phyloP scores from a whole-genome alignment of 2,797 vertebrate genomes.

The Bradypodion ventrale region DNA sequence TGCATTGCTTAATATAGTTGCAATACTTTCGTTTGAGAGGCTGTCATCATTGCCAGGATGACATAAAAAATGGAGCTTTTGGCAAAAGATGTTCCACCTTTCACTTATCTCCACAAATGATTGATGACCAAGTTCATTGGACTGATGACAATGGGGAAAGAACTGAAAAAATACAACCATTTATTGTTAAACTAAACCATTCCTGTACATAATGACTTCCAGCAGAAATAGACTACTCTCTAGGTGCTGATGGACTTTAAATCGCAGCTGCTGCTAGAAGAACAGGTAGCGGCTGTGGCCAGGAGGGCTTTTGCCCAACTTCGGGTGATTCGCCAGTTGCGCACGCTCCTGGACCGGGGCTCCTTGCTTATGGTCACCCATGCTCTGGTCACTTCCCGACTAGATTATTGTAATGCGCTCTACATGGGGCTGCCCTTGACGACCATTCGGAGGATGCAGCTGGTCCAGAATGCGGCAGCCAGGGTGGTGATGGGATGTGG shows the following conservation, averaged over 20 bases:
- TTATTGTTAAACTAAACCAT: background rate
- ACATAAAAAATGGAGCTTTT: background rate
- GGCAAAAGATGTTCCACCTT: constrained; percentile 24
- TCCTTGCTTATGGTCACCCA: no score
- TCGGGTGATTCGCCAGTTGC: no score
- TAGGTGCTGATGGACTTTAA: background rate
- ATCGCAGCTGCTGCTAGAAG: no score
- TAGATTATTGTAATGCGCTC: no score
- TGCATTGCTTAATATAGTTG: constrained; percentile 25
- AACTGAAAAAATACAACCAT: background rate
- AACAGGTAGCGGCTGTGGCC: no score
- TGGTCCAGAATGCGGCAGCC: no score
- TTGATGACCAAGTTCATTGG: constrained; percentile 22
- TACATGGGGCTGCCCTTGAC: no score
- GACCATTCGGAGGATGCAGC: no score
- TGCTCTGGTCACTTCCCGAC: no score
- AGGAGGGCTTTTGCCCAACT: no score
- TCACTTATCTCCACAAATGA: constrained; percentile 21
- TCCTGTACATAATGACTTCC: background rate
- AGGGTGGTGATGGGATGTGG: no score
- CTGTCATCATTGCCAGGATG: background rate
- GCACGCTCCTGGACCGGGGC: no score
- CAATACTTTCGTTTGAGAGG: constrained; percentile 27
- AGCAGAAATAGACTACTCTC: background rate
- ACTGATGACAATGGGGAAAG: background rate